phyloP scores from a whole-genome alignment of 37 sponge, comb jelly and placozoan species.

The Beroe ovata region DNA sequence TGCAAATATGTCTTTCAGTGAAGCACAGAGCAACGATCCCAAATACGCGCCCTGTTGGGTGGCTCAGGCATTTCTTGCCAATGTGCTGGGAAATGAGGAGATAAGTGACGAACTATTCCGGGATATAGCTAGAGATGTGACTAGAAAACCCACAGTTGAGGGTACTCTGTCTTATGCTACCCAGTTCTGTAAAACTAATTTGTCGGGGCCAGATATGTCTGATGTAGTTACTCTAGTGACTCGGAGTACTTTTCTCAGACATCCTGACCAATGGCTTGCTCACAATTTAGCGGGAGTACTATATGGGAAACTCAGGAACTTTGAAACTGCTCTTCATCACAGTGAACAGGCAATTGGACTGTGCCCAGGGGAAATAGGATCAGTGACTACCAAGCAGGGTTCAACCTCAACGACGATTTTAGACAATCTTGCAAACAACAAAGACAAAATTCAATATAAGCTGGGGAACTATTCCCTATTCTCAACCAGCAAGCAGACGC shows the following conservation, averaged over 20 bases:
- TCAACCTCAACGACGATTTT: not conserved
- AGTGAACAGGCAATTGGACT: not conserved
- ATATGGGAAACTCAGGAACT: not conserved
- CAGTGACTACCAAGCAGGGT: not conserved
- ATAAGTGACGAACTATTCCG: not conserved
- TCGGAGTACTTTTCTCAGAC: not conserved
- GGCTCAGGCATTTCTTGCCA: not conserved
- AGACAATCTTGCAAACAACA: not conserved
- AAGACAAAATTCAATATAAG: slow-evolving; percentile 22
- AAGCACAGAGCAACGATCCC: slow-evolving; percentile 53
- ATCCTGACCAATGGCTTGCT: slow-evolving; percentile 14
- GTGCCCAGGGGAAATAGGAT: not conserved
- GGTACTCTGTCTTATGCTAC: slow-evolving; percentile 14
- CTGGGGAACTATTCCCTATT: slow-evolving; percentile 1
- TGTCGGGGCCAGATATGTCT: not conserved
- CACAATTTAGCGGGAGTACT: slow-evolving; percentile 27
- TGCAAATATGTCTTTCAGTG: slow-evolving; percentile 12
- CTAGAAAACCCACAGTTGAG: slow-evolving; percentile 1
- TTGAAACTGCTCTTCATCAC: not conserved
- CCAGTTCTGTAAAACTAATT: not conserved
- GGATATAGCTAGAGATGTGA: not conserved
- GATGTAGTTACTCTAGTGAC: slow-evolving; percentile 28
- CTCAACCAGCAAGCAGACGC: not conserved
- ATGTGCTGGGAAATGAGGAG: not conserved
- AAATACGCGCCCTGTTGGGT: slow-evolving; percentile 30